Evolutionary conservation across 2,888 invertebrate genomes (phyloP).

Genomic region (Cryptophagus acutangulus): DNA sequence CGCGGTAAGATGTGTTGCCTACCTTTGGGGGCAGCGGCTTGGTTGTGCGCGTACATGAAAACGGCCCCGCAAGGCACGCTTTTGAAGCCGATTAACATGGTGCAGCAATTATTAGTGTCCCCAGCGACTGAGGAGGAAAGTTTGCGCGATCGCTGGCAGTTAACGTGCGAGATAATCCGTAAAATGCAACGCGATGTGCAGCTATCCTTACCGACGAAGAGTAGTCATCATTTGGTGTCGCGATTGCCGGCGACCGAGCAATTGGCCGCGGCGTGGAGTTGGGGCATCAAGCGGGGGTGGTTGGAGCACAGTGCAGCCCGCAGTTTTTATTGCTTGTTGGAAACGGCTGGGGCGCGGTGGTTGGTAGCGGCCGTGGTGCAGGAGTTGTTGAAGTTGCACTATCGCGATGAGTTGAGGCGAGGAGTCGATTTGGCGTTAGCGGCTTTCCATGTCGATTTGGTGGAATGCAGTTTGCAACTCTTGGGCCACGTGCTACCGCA

Average conservation of each 20-base stretch:
- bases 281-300: conserved; percentile 59
- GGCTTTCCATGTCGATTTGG: conserved; percentile 85
- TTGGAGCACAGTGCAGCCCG: conserved; percentile 79
- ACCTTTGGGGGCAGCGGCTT: conserved; percentile 86
- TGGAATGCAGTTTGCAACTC: conserved; percentile 75
- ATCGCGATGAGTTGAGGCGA: conserved; percentile 65
- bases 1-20: conserved; percentile 82
- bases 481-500: conserved; percentile 72
- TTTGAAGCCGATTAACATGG: conserved; percentile 84
- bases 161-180: conserved; percentile 80
- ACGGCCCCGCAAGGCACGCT: conserved; percentile 78
- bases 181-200: conserved; percentile 87
- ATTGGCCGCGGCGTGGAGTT: conserved; percentile 53
- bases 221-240: conserved; percentile 59
- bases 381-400: conserved; percentile 66
- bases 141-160: conserved; percentile 66
- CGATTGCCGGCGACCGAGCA: conserved; percentile 62
- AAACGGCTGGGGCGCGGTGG: conserved; percentile 85
- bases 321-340: conserved; percentile 73
- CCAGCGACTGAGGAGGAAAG: conserved; percentile 61
- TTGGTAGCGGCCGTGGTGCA: conserved; percentile 60
- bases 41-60: conserved; percentile 89
- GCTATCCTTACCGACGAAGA: conserved; percentile 68
- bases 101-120: conserved; percentile 73
- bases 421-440: conserved; percentile 83